These are phyloP conservation scores for Gila orcuttii DNA, from an alignment of 2,113 vertebrate genomes.

Conservation along the genomic window DNA sequence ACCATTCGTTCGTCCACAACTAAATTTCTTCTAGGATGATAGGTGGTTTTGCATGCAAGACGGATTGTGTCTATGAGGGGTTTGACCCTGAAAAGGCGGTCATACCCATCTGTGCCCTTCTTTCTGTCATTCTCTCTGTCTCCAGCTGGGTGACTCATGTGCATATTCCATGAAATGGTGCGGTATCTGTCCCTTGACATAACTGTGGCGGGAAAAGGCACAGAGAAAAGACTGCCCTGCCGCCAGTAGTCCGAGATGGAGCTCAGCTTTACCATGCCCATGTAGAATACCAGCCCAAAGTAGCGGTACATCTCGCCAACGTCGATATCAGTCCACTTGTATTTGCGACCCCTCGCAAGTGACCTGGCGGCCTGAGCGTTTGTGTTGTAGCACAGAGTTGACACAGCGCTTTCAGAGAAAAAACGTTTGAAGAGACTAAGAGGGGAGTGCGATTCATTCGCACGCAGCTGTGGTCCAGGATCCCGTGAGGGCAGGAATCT, in stretches of 20 bases:
- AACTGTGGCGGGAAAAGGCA: slow-evolving; percentile 11
- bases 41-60: neutral
- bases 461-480: neutral
- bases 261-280: slow-evolving; percentile 11
- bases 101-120: neutral
- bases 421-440: neutral
- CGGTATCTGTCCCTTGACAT: slow-evolving; percentile 16
- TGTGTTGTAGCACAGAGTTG: slow-evolving; percentile 20
- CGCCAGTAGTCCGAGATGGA: slow-evolving; percentile 21
- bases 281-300: slow-evolving; percentile 32
- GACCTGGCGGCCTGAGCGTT: slow-evolving; percentile 13
- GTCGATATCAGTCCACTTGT: slow-evolving; percentile 14
- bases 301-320: slow-evolving; percentile 10
- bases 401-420: slow-evolving; percentile 1
- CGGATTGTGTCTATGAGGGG: slow-evolving; percentile 28
- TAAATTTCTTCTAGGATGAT: slow-evolving; percentile 16
- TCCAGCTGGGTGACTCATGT: neutral
- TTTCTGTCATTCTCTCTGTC: slow-evolving; percentile 9
- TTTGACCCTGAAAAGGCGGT: slow-evolving; percentile 43
- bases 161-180: neutral
- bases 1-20: slow-evolving; percentile 47
- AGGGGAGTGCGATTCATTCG: neutral
- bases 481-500: neutral
- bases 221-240: neutral
- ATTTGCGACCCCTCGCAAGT: neutral